phyloP scores from a whole-genome alignment of 2,888 invertebrate species.

The Fragum whitleyi region DNA sequence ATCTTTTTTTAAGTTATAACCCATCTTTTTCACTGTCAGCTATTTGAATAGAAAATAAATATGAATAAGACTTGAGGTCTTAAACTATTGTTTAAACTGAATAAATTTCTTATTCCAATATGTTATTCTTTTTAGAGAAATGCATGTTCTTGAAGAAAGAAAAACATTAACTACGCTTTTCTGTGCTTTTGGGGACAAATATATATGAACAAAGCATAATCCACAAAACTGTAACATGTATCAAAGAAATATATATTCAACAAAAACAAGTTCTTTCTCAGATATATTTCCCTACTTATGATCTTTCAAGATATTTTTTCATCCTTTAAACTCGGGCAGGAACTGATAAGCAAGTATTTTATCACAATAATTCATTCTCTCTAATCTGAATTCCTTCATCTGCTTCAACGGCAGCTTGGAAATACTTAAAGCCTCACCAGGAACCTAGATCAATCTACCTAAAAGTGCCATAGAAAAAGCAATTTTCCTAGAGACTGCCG shows the following conservation, averaged over 20 bases:
- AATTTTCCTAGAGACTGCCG: slow-evolving; percentile 26
- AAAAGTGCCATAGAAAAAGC: slow-evolving; percentile 20
- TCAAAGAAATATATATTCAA: neutral
- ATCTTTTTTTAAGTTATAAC: no score
- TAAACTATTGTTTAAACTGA: no score
- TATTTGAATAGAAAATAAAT: no score
- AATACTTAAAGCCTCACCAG: slow-evolving; percentile 14
- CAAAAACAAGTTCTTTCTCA: neutral
- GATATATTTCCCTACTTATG: neutral
- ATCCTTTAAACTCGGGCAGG: slow-evolving; percentile 3
- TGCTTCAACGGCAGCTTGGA: slow-evolving; percentile 15
- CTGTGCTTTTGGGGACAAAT: no score
- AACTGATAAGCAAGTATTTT: slow-evolving; percentile 14
- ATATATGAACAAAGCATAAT: no score
- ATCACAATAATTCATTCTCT: slow-evolving; percentile 29
- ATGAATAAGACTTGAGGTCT: no score
- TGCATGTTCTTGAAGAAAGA: no score
- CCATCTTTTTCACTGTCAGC: no score
- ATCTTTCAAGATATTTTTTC: slow-evolving; percentile 9
- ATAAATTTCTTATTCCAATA: no score
- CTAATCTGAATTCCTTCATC: slow-evolving; percentile 25
- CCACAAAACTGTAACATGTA: neutral
- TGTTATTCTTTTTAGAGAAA: no score
- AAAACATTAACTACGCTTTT: no score
- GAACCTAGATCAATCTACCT: slow-evolving; percentile 19